Base-by-base conservation (phyloP, 1,140 invertebrate species). In the Lepidurus packardi region DNA sequence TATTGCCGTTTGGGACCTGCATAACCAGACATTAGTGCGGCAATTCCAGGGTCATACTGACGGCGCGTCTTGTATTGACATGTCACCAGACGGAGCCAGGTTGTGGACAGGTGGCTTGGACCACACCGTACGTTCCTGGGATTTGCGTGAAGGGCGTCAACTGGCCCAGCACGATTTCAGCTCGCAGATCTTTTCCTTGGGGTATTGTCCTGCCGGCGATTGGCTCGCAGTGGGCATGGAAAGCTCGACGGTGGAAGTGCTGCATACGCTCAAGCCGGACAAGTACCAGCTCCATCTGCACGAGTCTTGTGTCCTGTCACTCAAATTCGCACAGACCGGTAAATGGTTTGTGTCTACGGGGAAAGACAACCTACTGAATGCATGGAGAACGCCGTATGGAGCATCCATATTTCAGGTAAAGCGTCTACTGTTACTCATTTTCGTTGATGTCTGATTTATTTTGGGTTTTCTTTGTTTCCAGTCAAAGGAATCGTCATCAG, bases 331-430 rank as follows among this genome's bases (percentile, higher is more conserved):
- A 45, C 91, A 94, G 42, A 95, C 93, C 85, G 97, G 97, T 81
- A 98, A 99, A 87, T 99, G 97, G 97, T 99, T 99, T 86, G 95
- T 98, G 76, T 97, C 95, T 45, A 99, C 98, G 4, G 98, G 98
- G 80, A 99, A 99, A 87, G 98, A 99, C 84, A 98, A 99, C 87
- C 88, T 98, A 81, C 89, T 99, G 47, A 98, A 99, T 86, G 96
- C 95, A 47, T 99, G 97, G 97, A 90, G 97, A 83, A 98, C 97
- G 81, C 98, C 98, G 2, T 98, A 98, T 84, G 98, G 98, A 78
- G 96, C 96, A 79, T 97, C 94, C 82, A 97, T 99, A 88, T 98
- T 99, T 89, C 95, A 98, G 91, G 95, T 98, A 84, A 85, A 13
- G 5, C 13, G 21, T 10, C 73, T 75, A n/a, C 24, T 7, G n/a